Percentiles rank a stretch among this genome's conserved stretches.
phyloP scores from a whole-genome alignment of 37 sponge, comb jelly and placozoan genomes.

The Petrosia ficiformis region DNA sequence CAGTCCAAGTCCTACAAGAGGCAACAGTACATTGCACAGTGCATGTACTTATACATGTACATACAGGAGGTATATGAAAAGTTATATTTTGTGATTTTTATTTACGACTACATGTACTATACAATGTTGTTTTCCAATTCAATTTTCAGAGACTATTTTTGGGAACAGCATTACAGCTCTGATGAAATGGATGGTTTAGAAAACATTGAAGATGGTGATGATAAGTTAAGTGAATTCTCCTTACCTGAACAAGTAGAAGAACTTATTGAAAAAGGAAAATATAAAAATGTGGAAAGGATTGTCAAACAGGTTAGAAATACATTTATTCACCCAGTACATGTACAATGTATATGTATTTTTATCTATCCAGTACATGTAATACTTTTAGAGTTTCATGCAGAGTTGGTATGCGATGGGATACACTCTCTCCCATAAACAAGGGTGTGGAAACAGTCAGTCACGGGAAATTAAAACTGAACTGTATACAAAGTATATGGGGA shows the following conservation, averaged over 20 bases:
- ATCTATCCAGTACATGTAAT: too few relatives aligned
- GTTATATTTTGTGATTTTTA: too few relatives aligned
- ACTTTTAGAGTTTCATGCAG: too few relatives aligned
- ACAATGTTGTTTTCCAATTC: not conserved
- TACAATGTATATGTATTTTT: too few relatives aligned
- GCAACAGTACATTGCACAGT: not conserved
- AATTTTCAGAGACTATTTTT: constrained; percentile 62
- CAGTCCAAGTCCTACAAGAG: not conserved
- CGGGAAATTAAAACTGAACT: too few relatives aligned
- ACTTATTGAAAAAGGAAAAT: constrained; percentile 58
- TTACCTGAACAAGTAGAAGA: constrained; percentile 44
- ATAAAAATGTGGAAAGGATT: constrained; percentile 63
- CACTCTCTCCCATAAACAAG: too few relatives aligned
- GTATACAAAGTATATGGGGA: too few relatives aligned
- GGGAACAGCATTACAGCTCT: constrained; percentile 55
- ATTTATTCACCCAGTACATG: not conserved
- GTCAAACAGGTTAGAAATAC: constrained; percentile 41
- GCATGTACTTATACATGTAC: not conserved
- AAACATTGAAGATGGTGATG: constrained; percentile 26
- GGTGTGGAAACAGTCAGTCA: too few relatives aligned
- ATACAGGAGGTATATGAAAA: not conserved
- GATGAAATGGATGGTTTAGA: not conserved
- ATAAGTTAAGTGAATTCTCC: constrained; percentile 28
- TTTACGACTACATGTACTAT: too few relatives aligned
- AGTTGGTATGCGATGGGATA: too few relatives aligned